These are phyloP conservation scores for Prunella himalayana DNA, from an alignment of 2,113 vertebrate genomes.

Conservation along the genomic window DNA sequence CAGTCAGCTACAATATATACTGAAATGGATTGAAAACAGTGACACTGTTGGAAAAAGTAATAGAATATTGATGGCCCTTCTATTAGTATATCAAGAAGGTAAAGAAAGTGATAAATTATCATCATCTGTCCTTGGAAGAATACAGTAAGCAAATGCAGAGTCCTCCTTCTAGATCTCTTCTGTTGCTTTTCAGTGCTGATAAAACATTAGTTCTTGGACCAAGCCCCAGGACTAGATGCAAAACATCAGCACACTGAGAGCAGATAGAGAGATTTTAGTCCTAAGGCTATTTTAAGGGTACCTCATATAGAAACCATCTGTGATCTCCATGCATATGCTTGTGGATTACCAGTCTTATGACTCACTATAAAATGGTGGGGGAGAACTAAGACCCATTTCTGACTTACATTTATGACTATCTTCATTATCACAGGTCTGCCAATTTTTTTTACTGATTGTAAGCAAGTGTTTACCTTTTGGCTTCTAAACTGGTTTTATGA, in stretches of 20 bases:
- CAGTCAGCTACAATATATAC: not conserved
- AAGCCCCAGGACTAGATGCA: not conserved
- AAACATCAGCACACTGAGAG: not conserved
- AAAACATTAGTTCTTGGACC: not conserved
- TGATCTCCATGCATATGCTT: not conserved
- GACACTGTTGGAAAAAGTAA: not conserved
- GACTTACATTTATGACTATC: not conserved
- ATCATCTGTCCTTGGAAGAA: not conserved
- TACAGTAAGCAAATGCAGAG: not conserved
- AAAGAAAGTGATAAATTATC: not conserved
- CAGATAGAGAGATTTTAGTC: not conserved
- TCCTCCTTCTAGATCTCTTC: not conserved
- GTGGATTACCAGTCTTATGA: not conserved
- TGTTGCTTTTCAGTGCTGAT: not conserved
- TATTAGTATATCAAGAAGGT: not conserved
- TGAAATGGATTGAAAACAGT: not conserved
- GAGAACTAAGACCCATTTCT: not conserved
- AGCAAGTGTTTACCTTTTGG: not conserved
- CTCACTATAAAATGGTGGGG: not conserved
- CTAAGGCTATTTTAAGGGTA: not conserved
- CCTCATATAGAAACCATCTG: not conserved
- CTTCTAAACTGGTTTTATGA: not conserved
- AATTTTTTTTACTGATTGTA: not conserved
- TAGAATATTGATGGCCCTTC: not conserved
- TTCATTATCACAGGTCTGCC: not conserved